Conservation (phyloP, 2,888 invertebrate genomes). For the Epirrhoe tristata region DNA sequence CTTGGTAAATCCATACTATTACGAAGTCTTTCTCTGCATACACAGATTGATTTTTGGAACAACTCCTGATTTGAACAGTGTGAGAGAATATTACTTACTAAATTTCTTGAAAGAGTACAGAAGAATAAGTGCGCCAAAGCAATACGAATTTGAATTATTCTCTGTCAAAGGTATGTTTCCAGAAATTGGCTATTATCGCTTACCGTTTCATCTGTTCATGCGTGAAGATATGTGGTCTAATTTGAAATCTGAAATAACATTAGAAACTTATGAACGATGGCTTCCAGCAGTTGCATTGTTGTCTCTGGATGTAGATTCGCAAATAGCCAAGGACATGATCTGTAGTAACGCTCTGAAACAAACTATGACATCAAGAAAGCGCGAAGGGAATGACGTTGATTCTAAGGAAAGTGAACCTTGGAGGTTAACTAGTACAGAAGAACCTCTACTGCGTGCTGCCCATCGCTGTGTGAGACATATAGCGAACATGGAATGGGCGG, state of each 20-base stretch:
- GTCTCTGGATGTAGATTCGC: conserved; percentile 72
- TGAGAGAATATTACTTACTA: conserved; percentile 75
- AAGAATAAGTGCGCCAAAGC: conserved; percentile 75
- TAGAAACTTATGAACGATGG: conserved; percentile 81
- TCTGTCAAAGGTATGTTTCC: conserved; percentile 82
- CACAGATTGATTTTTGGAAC: conserved; percentile 68
- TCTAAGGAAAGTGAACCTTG: conserved; percentile 71
- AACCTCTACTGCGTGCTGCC: conserved; percentile 76
- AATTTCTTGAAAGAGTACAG: conserved; percentile 76
- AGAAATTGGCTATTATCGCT: conserved; percentile 77
- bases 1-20: conserved; percentile 79
- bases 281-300: conserved; percentile 73
- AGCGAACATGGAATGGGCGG: conserved; percentile 84
- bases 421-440: conserved; percentile 73
- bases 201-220: conserved; percentile 81
- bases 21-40: conserved; percentile 78
- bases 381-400: conserved; percentile 54
- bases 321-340: conserved; percentile 82
- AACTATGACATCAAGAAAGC: conserved; percentile 79
- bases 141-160: conserved; percentile 80
- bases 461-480: conserved; percentile 80
- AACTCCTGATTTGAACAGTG: conserved; percentile 59
- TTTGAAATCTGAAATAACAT: conserved; percentile 80
- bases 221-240: conserved; percentile 82
- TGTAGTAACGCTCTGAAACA: conserved; percentile 83